Evolutionary conservation across 2,797 vertebrate species (phyloP), one percentile per base, ranked within the genome.

Genomic region (Fistularia commersonii): DNA sequence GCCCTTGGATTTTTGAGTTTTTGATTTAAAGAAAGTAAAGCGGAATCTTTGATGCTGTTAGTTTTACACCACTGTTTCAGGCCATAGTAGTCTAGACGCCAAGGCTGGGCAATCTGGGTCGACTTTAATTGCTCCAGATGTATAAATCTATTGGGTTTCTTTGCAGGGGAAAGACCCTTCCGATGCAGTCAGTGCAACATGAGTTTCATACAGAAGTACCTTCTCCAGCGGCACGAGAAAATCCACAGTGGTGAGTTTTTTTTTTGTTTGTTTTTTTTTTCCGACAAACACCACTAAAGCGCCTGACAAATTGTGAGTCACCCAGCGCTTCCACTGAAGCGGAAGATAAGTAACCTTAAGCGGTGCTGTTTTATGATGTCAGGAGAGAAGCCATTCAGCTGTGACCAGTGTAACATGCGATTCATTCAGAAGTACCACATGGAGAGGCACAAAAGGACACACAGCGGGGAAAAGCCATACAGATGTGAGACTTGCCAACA

Each of bases 401-500:
- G 97, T 44, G 97, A 99, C 76, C 96, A 99, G 88, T 99, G 97
- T 66, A 98, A 95, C 81, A 99, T 99, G 97, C 96, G 98, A 65
- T 99, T 99, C 83, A 99, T 99, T 82, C 97, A 99, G 90, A 99
- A 99, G 88, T 99, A 99, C 84, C 97, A 99, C 88, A 98, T 99
- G 97, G 97, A 99, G 81, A 87, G 97, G 75, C 97, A 99, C 92
- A 98, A 98, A 90, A 91, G 97, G 82, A 99, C 97, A 0, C 97
- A 99, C 85, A 99, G 97, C 9, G 97, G 97, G 87, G 97, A 99
- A 83, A 99, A 99, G 93, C 97, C 97, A 89, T 99, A 99, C 84
- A 94, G 95, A 88, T 99, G 97, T 89, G 97, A 99, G 82, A 96
- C 94, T 79, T 99, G 97, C 91, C 96, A 98, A 90, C 97, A 93